A percentile compares a stretch with the other conserved stretches of the same genome.
phyloP scores from a whole-genome alignment of 2,797 vertebrate genomes.

The Threskiornis aethiopicus region DNA sequence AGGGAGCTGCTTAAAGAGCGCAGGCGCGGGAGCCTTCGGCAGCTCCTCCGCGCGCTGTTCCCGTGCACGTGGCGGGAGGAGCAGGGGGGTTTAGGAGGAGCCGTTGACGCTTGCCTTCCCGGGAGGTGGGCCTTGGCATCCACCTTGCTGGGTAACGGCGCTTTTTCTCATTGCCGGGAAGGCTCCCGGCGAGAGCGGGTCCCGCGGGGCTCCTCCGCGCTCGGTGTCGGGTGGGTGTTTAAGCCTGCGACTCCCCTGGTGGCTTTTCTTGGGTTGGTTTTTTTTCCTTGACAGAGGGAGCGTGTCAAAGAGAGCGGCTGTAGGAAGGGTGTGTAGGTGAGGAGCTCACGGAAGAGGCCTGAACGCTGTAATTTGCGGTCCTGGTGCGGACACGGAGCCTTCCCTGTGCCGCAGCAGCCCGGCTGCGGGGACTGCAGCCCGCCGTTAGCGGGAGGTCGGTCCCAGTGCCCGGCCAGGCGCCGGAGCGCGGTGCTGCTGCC shows the following conservation, averaged over 20 bases:
- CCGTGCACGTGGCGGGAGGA: rapidly evolving
- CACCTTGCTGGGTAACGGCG: background rate
- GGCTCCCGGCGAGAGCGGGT: background rate
- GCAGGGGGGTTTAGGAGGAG: background rate
- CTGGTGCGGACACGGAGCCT: background rate
- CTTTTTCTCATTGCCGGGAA: background rate
- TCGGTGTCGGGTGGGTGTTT: background rate
- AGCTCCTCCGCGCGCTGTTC: background rate
- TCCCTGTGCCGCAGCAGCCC: too few species aligned
- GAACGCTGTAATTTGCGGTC: too few species aligned
- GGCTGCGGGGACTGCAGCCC: background rate
- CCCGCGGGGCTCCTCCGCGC: background rate
- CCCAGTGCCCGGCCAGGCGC: background rate
- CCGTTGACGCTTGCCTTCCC: too few species aligned
- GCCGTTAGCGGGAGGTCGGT: background rate
- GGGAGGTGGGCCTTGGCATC: too few species aligned
- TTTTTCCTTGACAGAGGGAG: background rate
- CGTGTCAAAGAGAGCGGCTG: background rate
- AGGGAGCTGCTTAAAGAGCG: background rate
- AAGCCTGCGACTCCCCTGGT: background rate
- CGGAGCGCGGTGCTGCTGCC: background rate
- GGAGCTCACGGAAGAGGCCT: background rate
- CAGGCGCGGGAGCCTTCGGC: background rate
- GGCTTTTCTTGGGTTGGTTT: too few species aligned
- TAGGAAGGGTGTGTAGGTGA: background rate